A percentile compares a stretch with the other conserved stretches of the same genome.
Conservation (phyloP, 2,113 vertebrate genomes). For the Dromaius novaehollandiae region DNA sequence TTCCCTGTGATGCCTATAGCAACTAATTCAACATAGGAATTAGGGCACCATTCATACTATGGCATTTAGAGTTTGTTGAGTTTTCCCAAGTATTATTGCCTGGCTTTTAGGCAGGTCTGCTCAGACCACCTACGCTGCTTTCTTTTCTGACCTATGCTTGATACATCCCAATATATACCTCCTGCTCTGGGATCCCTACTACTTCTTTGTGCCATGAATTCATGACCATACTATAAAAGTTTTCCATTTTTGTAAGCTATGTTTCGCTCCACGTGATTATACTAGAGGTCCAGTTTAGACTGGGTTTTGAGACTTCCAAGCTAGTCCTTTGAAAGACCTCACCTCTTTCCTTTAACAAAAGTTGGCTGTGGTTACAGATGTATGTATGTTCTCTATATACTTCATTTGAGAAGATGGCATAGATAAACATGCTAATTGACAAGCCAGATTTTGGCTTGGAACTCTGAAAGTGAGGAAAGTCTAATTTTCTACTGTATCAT, state of each 20-base stretch:
- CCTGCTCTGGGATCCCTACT: neutral
- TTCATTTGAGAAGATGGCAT: neutral
- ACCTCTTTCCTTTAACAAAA: neutral
- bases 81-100: neutral
- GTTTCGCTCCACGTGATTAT: neutral
- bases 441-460: neutral
- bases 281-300: neutral
- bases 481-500: neutral
- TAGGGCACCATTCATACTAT: neutral
- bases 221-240: neutral
- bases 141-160: neutral
- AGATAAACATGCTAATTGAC: neutral
- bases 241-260: neutral
- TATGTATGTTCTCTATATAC: neutral
- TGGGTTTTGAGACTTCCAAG: neutral
- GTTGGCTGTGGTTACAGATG: neutral
- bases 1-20: constrained; percentile 10
- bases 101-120: neutral
- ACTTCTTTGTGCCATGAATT: constrained; percentile 3
- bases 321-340: neutral
- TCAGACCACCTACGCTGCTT: constrained; percentile 31
- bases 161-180: neutral
- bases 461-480: neutral
- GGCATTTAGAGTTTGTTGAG: constrained; percentile 7
- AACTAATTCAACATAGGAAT: neutral